Conservation (phyloP, 2,888 invertebrate species). For the Aporophyla nigra region DNA sequence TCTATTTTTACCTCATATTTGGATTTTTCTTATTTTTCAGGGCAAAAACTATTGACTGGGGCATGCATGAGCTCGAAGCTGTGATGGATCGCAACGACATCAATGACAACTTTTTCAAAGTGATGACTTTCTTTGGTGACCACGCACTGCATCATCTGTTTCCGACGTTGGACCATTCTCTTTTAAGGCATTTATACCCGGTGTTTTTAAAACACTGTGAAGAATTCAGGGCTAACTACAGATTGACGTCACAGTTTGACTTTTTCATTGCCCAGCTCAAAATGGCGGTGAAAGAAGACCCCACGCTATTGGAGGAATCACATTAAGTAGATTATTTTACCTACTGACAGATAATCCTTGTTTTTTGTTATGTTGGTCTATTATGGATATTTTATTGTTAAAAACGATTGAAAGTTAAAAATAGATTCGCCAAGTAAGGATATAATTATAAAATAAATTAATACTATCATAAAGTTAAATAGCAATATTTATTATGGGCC, state of each 20-base stretch:
- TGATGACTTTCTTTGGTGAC: conserved; percentile 94
- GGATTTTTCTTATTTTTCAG: conserved; percentile 76
- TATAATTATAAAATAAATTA: not conserved
- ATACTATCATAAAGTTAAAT: not conserved
- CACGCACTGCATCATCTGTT: conserved; percentile 95
- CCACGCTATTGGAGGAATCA: conserved; percentile 66
- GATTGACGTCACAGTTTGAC: conserved; percentile 79
- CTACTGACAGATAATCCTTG: not conserved
- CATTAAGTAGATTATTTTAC: conserved; percentile 7
- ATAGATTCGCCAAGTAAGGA: not conserved
- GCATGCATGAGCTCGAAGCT: conserved; percentile 94
- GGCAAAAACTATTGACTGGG: conserved; percentile 92
- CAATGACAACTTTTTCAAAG: conserved; percentile 92
- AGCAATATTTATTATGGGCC: not conserved
- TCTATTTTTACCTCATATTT: not conserved
- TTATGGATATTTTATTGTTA: not conserved
- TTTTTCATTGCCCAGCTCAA: conserved; percentile 82
- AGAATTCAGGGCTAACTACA: conserved; percentile 91
- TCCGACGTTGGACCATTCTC: conserved; percentile 94
- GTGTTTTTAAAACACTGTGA: conserved; percentile 91
- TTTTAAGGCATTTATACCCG: conserved; percentile 92
- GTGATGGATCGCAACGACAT: conserved; percentile 94
- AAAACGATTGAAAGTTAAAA: too few species aligned
- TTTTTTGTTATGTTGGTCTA: not conserved
- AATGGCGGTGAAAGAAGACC: conserved; percentile 77